These are phyloP conservation scores for Corvus hawaiiensis DNA, from an alignment of 2,113 vertebrate genomes.

Conservation along the genomic window DNA sequence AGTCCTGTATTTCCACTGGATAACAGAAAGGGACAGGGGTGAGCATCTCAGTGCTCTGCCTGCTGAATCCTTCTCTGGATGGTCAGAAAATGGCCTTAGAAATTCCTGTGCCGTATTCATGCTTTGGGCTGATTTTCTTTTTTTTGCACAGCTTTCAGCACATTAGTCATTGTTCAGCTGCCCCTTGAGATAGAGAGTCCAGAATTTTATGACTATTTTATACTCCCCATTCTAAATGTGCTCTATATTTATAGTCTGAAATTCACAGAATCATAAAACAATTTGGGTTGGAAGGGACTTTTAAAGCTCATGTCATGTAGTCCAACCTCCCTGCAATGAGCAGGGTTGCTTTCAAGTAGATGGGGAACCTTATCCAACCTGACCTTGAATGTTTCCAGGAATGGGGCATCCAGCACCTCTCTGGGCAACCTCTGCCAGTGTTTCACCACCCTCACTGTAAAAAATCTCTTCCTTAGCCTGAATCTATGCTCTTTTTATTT, in stretches of 20 bases:
- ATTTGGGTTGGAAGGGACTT: background rate
- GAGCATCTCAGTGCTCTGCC: background rate
- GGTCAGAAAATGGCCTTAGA: background rate
- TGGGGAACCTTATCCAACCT: background rate
- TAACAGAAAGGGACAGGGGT: background rate
- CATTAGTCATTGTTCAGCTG: background rate
- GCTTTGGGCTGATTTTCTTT: background rate
- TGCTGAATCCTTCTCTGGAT: background rate
- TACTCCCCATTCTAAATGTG: background rate
- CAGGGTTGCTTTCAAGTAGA: background rate
- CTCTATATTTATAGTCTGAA: background rate
- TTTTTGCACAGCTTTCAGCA: background rate
- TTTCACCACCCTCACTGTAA: background rate
- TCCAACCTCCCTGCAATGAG: background rate
- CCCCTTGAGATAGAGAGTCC: background rate
- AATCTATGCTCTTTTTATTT: background rate
- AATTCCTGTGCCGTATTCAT: background rate
- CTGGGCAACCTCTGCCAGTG: background rate
- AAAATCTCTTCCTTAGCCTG: background rate
- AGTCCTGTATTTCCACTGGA: background rate
- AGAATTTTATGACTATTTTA: background rate
- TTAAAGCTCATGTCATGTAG: background rate
- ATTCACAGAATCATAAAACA: background rate
- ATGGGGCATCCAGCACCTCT: background rate
- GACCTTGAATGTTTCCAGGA: background rate